These are phyloP conservation scores for Synergus itoensis DNA, from an alignment of 2,888 invertebrate genomes.

Conservation along the genomic window DNA sequence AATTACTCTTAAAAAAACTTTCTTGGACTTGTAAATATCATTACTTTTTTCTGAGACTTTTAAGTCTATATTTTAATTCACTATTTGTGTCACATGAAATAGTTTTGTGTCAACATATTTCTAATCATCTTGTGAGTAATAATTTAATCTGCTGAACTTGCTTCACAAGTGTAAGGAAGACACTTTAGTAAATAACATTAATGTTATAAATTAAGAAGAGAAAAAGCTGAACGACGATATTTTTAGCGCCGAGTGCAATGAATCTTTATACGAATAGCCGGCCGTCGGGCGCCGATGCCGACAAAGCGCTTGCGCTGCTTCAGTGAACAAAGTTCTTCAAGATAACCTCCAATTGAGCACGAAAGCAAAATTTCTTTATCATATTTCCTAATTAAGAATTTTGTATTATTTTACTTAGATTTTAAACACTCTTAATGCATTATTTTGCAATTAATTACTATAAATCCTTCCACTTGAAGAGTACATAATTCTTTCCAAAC, in stretches of 20 bases:
- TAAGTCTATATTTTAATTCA: background rate
- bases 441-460: background rate
- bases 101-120: background rate
- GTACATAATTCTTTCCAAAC: too few species aligned
- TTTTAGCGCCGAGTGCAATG: slow-evolving; percentile 32
- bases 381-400: slow-evolving; percentile 29
- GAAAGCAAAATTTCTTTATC: slow-evolving; percentile 29
- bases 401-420: background rate
- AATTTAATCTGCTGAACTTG: background rate
- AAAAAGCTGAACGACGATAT: background rate
- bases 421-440: background rate
- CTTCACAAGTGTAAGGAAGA: background rate
- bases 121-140: background rate
- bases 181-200: background rate
- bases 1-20: background rate
- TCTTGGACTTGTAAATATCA: background rate
- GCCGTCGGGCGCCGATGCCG: slow-evolving; percentile 40
- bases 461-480: too few species aligned
- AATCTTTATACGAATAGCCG: slow-evolving; percentile 26
- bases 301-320: slow-evolving; percentile 41
- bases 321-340: slow-evolving; percentile 31
- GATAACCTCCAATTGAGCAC: slow-evolving; percentile 34
- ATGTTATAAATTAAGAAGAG: slow-evolving; percentile 7
- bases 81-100: background rate
- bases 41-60: background rate